Evolutionary conservation across 1,140 invertebrate species (phyloP), one percentile per base, ranked within the genome.

Genomic region (Aethina tumida): DNA sequence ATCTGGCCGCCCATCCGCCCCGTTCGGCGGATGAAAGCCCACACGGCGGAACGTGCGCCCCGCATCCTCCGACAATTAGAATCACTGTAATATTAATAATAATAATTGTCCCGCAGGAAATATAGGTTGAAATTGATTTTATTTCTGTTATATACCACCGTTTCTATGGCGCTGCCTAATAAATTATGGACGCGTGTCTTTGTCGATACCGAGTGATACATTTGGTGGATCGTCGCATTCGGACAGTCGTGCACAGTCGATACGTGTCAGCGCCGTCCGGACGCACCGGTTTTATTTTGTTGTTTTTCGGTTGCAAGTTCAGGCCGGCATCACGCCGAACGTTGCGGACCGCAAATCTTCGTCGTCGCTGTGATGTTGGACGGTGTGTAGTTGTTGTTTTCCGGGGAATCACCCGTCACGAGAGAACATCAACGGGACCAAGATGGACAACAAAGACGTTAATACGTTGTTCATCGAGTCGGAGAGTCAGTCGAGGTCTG

Each of bases 91-190:
- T n/a, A n/a, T n/a, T n/a, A n/a, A n/a, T n/a, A n/a, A n/a, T n/a
- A n/a, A n/a, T n/a, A n/a, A n/a, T n/a, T n/a, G n/a, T n/a, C n/a
- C n/a, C n/a, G n/a, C n/a, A n/a, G 5, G 17, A 29, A 35, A 48
- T 43, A 39, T 49, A 42, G 47, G 47, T 40, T 43, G 37, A 52
- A 52, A 52, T 49, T 49, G 47, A 49, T 49, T 49, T 49, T 27
- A 17, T 25, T 41, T 39, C 39, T 32, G 49, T 28, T 49, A 41
- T 44, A 47, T 46, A 46, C 39, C 24, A 39, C 21, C 38, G 50
- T 52, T 52, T 49, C 50, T 52, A 52, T 52, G 47, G 47, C 35
- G 31, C 21, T 52, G 16, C 35, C 41, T 41, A 36, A 49, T 52
- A 33, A 47, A 52, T 47, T 52, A 49, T 52, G 36, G 37, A 52